phyloP scores from a whole-genome alignment of 2,888 invertebrate species.

The Dorcus parallelipipedus region DNA sequence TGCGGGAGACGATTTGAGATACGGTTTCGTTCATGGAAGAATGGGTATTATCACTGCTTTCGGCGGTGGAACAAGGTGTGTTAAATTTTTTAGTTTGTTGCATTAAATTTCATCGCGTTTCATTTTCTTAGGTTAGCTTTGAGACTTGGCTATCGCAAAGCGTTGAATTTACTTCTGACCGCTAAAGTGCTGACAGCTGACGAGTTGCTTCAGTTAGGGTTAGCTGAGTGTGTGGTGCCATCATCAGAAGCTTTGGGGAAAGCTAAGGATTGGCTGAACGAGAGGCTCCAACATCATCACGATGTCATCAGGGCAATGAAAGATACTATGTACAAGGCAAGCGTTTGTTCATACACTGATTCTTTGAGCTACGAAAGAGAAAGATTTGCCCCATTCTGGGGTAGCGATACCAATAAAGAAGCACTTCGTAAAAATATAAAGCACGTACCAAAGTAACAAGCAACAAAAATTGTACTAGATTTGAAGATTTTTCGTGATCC shows the following conservation, averaged over 20 bases:
- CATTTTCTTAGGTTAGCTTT: slow-evolving; percentile 30
- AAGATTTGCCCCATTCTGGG: slow-evolving; percentile 36
- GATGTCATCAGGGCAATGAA: slow-evolving; percentile 34
- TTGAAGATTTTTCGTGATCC: too few relatives aligned
- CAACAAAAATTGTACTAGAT: not conserved
- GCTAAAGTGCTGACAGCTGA: slow-evolving; percentile 34
- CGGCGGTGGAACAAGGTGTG: slow-evolving; percentile 39
- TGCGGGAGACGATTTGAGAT: slow-evolving; percentile 35
- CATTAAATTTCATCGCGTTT: slow-evolving; percentile 24
- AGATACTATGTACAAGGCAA: slow-evolving; percentile 21
- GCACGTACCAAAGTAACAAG: slow-evolving; percentile 26
- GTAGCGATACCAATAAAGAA: slow-evolving; percentile 32
- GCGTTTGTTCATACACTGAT: slow-evolving; percentile 18
- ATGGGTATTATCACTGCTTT: slow-evolving; percentile 43
- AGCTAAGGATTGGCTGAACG: slow-evolving; percentile 33
- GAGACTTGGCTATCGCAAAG: slow-evolving; percentile 34
- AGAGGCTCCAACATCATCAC: slow-evolving; percentile 28
- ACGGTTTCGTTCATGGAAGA: slow-evolving; percentile 40
- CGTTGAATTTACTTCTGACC: slow-evolving; percentile 37
- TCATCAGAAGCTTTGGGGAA: slow-evolving; percentile 25
- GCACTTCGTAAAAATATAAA: slow-evolving; percentile 35
- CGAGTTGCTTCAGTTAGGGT: slow-evolving; percentile 34
- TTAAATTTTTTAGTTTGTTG: slow-evolving; percentile 28
- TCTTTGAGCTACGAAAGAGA: slow-evolving; percentile 30
- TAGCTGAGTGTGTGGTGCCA: slow-evolving; percentile 33